Conservation (phyloP, 92 coral and sea anemone genomes). For the Porites rus region DNA sequence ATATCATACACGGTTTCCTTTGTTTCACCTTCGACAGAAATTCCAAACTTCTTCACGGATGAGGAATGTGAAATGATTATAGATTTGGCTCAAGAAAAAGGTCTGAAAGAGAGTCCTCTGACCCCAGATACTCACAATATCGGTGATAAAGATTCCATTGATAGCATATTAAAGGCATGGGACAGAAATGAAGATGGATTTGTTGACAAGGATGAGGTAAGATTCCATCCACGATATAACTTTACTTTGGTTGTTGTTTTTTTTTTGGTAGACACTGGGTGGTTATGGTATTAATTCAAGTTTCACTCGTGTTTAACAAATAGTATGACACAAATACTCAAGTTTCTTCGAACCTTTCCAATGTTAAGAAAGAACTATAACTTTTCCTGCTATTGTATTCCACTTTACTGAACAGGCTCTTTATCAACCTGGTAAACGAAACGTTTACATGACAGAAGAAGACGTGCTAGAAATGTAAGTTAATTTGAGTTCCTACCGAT, state of each 20-base stretch:
- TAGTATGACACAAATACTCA: too few relatives aligned
- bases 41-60: slow-evolving; percentile 88
- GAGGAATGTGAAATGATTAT: slow-evolving; percentile 95
- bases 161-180: slow-evolving; percentile 79
- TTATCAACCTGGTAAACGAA: slow-evolving; percentile 81
- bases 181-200: slow-evolving; percentile 88
- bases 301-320: too few relatives aligned
- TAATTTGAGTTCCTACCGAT: not conserved
- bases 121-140: slow-evolving; percentile 49
- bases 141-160: slow-evolving; percentile 47
- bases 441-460: slow-evolving; percentile 73
- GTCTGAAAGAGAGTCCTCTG: slow-evolving; percentile 78
- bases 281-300: too few relatives aligned
- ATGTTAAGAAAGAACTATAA: too few relatives aligned
- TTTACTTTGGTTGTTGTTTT: too few relatives aligned
- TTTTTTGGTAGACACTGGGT: too few relatives aligned
- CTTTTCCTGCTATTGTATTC: not conserved
- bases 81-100: slow-evolving; percentile 86
- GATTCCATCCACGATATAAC: not conserved
- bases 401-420: slow-evolving; percentile 56
- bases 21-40: slow-evolving; percentile 63
- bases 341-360: too few relatives aligned
- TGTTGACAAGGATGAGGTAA: slow-evolving; percentile 89
- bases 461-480: slow-evolving; percentile 85
- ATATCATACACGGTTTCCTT: not conserved